Evolutionary conservation across 1,140 invertebrate species (phyloP), one percentile per base, ranked within the genome.

Genomic region (Orchestia grillus): DNA sequence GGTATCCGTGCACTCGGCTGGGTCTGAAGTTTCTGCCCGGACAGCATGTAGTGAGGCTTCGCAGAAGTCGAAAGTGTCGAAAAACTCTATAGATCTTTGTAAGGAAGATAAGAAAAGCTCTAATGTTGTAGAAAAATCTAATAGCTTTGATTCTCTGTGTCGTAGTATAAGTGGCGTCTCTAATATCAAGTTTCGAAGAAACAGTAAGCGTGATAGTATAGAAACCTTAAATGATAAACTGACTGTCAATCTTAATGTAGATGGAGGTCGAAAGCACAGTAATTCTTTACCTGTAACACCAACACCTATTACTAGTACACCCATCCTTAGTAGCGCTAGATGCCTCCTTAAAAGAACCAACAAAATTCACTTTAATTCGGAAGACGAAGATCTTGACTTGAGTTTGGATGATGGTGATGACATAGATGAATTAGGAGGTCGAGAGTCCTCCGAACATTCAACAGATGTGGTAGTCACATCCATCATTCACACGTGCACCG

Each of bases 361-460:
- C 92, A 94, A 94, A 40, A 94, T 94, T 36, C 92, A 94, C 36
- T 94, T 94, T n/a, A 94, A 94, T 94, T 94, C 92, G 3, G 92
- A 94, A 45, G 92, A 94, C 44, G 92, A 94, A n/a, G 92, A 94
- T 94, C 92, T 94, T n/a, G 92, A 94, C 44, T n/a, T 94, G 44
- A 94, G 92, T 94, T 47, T 94, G 44, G 92, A 94, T 99, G 95
- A 95, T 36, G 95, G 95, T 42, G 96, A 96, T 36, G 96, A 96
- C n/a, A 95, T 92, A 57, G 96, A 97, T 53, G 96, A 96, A 87
- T 47, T 96, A 28, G 92, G 87, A 28, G 95, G 94, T 45, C 57
- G 88, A 41, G 96, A 97, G 36, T 88, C 77, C 36, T 96, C 96
- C 42, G 96, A 97, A n/a, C 96, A 96, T 94, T 96, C 96, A 41